Evolutionary conservation across 2,888 invertebrate species (phyloP).

Genomic region (Drosophila trichaetosa): DNA sequence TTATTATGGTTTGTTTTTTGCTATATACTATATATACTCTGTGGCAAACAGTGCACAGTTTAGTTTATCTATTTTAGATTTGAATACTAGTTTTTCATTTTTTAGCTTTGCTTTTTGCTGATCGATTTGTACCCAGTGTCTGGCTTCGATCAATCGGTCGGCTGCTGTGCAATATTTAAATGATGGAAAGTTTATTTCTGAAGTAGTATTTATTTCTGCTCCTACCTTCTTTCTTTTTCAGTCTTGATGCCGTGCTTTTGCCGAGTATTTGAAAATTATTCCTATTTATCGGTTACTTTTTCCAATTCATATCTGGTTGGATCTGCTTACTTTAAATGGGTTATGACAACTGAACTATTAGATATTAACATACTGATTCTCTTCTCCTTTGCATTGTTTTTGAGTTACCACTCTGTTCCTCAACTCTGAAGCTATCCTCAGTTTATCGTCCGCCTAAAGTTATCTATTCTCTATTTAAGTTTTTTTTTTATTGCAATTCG

Average conservation of each 20-base stretch:
- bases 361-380: neutral
- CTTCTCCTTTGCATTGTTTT: neutral
- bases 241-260: neutral
- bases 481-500: neutral
- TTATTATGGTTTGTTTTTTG: neutral
- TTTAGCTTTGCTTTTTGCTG: neutral
- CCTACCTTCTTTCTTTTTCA: neutral
- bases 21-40: neutral
- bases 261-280: neutral
- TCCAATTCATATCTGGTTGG: neutral
- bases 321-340: neutral
- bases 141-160: neutral
- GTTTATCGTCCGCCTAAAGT: neutral
- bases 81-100: neutral
- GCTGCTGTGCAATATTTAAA: neutral
- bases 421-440: neutral
- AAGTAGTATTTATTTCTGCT: neutral
- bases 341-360: neutral
- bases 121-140: neutral
- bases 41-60: constrained; percentile 2
- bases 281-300: neutral
- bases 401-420: neutral
- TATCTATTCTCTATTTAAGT: neutral
- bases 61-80: neutral
- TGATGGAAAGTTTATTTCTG: neutral